These are phyloP conservation scores for Spinibarbus caldwelli DNA, from an alignment of 2,797 vertebrate genomes.

Conservation along the genomic window DNA sequence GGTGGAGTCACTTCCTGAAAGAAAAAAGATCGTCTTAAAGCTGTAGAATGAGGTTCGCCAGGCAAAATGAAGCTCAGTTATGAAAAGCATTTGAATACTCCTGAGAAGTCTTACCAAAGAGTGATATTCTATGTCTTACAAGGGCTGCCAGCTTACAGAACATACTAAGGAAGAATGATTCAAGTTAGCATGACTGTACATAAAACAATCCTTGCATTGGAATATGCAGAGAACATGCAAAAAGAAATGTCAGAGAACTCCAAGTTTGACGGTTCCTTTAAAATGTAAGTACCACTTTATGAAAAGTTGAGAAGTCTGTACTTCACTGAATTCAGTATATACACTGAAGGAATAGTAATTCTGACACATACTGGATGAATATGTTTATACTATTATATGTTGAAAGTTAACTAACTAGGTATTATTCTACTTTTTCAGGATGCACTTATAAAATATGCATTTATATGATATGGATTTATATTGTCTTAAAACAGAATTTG, in stretches of 20 bases:
- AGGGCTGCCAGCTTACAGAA: constrained; percentile 99
- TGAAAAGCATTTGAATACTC: neutral
- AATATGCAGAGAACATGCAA: neutral
- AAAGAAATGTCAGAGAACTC: neutral
- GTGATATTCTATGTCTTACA: constrained; percentile 99
- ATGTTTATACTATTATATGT: neutral
- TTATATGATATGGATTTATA: neutral
- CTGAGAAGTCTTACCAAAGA: constrained; percentile 90
- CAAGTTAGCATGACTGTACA: constrained; percentile 45
- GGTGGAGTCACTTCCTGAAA: constrained; percentile 88
- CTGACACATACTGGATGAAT: neutral
- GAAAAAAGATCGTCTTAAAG: neutral
- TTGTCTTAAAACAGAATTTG: neutral
- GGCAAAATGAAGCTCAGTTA: neutral
- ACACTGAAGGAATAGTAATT: neutral
- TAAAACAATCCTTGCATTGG: neutral
- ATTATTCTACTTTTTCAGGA: neutral
- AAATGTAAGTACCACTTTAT: neutral
- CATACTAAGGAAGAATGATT: constrained; percentile 80
- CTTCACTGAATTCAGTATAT: neutral
- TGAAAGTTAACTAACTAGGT: neutral
- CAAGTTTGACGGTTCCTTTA: neutral
- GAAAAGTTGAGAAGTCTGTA: neutral
- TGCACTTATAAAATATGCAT: neutral
- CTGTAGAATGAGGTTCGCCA: neutral